These are phyloP conservation scores for Drosophila dunni DNA, from an alignment of 1,140 invertebrate genomes.

Conservation along the genomic window DNA sequence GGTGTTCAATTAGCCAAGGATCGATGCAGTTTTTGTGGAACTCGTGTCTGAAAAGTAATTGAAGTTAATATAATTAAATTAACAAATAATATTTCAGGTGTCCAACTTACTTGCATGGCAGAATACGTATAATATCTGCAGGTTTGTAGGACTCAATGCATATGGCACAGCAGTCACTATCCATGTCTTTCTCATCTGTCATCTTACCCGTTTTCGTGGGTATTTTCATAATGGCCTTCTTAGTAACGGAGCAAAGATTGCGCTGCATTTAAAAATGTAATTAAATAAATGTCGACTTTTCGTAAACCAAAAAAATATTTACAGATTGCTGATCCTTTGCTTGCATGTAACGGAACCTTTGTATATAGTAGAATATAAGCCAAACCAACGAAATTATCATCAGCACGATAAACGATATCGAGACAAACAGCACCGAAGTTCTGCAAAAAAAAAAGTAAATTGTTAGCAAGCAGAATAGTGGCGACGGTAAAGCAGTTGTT, in stretches of 20 bases:
- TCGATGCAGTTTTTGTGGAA: constrained; percentile 98
- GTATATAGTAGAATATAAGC: constrained; percentile 97
- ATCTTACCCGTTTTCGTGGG: constrained; percentile 93
- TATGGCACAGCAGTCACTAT: constrained; percentile 95
- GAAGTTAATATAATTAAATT: background rate
- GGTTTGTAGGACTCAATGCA: constrained; percentile 96
- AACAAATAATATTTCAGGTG: background rate
- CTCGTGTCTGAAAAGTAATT: constrained; percentile 89
- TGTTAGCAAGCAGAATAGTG: constrained; percentile 10
- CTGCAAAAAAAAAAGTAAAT: constrained; percentile 86
- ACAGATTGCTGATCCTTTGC: constrained; percentile 90
- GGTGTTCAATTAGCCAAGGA: constrained; percentile 96
- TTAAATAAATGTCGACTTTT: constrained; percentile 7
- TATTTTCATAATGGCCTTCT: constrained; percentile 95
- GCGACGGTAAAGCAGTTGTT: background rate
- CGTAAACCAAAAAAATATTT: background rate
- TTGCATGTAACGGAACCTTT: constrained; percentile 95
- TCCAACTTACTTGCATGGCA: constrained; percentile 93
- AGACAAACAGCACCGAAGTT: constrained; percentile 95
- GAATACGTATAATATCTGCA: constrained; percentile 91
- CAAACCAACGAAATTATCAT: constrained; percentile 97
- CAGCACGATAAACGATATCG: constrained; percentile 96
- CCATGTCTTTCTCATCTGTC: constrained; percentile 92
- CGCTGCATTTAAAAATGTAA: constrained; percentile 86
- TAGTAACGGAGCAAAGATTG: constrained; percentile 93